Percentiles rank a stretch among this genome's conserved stretches.
phyloP scores from a whole-genome alignment of 2,113 vertebrate species.

The Haplochromis burtoni region DNA sequence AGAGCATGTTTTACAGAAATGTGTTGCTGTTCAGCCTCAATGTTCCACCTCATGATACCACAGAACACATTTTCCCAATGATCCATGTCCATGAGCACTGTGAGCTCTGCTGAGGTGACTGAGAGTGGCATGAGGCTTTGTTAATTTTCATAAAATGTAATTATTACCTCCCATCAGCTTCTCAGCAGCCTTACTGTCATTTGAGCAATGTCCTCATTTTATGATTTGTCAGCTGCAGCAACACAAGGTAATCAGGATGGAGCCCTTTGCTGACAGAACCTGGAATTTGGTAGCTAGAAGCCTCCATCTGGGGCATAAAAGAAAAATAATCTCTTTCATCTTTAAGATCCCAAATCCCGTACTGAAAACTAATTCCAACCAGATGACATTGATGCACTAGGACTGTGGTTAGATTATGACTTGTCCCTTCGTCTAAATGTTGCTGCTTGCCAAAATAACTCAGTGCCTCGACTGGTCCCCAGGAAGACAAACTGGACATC shows the following conservation, averaged over 20 bases:
- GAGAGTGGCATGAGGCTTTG: background rate
- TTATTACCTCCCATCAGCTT: background rate
- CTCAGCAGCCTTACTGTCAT: background rate
- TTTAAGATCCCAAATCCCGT: background rate
- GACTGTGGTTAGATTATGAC: background rate
- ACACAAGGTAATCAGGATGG: background rate
- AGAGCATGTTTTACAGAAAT: rapidly evolving
- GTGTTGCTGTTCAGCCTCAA: background rate
- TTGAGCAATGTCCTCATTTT: background rate
- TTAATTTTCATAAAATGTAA: background rate
- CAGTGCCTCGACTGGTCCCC: background rate
- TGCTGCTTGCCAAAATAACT: background rate
- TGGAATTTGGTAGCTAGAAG: background rate
- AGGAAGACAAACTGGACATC: constrained; percentile 9
- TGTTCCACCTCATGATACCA: background rate
- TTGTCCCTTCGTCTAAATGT: background rate
- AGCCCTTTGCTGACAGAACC: background rate
- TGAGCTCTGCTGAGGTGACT: background rate
- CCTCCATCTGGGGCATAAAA: background rate
- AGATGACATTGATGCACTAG: background rate
- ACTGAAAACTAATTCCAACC: background rate
- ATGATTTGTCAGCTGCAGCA: background rate
- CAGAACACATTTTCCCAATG: background rate
- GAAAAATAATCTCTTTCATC: background rate
- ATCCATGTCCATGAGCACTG: background rate